phyloP scores from a whole-genome alignment of 2,113 vertebrate species.

The Planiliza haematocheilus region DNA sequence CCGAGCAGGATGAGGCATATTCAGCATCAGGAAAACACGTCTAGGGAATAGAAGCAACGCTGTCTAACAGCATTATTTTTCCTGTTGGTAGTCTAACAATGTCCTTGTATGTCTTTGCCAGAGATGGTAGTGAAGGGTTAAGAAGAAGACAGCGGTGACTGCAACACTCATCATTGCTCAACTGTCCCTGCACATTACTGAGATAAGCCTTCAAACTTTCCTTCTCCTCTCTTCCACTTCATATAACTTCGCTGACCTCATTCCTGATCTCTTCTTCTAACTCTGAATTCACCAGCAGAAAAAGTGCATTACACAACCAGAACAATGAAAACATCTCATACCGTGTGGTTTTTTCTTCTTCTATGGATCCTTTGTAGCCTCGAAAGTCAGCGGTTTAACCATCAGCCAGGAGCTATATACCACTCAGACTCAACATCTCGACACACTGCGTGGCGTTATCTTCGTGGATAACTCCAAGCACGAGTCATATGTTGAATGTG shows the following conservation, averaged over 20 bases:
- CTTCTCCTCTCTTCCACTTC: slow-evolving; percentile 61
- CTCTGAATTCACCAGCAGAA: slow-evolving; percentile 22
- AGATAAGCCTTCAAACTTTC: slow-evolving; percentile 73
- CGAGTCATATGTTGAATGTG: not conserved
- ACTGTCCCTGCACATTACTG: slow-evolving; percentile 75
- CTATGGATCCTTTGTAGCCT: not conserved
- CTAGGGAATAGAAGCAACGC: not conserved
- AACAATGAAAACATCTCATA: slow-evolving; percentile 1
- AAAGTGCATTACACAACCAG: not conserved
- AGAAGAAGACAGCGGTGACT: slow-evolving; percentile 56
- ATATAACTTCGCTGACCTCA: slow-evolving; percentile 67
- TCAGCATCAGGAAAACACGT: not conserved
- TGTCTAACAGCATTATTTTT: not conserved
- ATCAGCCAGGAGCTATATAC: not conserved
- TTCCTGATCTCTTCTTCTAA: slow-evolving; percentile 39
- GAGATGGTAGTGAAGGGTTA: slow-evolving; percentile 60
- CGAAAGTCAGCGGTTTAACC: slow-evolving; percentile 9
- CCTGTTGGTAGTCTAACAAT: not conserved
- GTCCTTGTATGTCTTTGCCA: not conserved
- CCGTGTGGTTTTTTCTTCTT: not conserved
- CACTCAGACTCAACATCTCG: too few species aligned
- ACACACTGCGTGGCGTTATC: not conserved
- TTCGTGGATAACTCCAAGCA: not conserved
- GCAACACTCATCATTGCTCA: slow-evolving; percentile 67
- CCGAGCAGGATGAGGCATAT: not conserved